Base-by-base conservation (phyloP, 2,888 invertebrate species). In the Pachydiplax longipennis region DNA sequence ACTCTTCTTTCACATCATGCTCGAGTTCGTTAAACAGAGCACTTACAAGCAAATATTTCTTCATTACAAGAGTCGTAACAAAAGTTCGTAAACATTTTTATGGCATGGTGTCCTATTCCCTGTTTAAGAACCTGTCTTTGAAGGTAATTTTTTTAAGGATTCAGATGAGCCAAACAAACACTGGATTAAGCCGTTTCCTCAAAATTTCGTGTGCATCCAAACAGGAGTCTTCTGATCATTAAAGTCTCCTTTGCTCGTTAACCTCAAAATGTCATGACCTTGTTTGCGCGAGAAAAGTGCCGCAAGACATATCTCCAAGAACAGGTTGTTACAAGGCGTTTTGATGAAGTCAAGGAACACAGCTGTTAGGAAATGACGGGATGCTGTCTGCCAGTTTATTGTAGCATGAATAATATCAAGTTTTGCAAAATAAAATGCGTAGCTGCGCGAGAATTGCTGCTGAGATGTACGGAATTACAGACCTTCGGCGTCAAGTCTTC, bases 311-410 rank as follows among this genome's bases (percentile, higher is more conserved):
- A 22, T 58, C 35, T 35, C 25, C 31, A n/a, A 37, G 87, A 61
- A 87, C 87, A 65, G 61, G 53, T 83, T 83, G 87, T 87, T 87
- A 87, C 22, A 65, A 87, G 40, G 87, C 65, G 61, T 87, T 87
- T 87, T 61, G 87, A 87, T 87, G 87, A 87, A 87, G 61, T 87
- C 87, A 53, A 58, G 87, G 58, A 87, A 58, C 87, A n/a, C 87
- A 87, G 61, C 87, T 87, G 87, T 65, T 31, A 87, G 61, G 40
- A 87, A 61, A 87, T 87, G 87, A 87, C 83, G 83, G 82, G 35
- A 58, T 35, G 61, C n/a, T 37, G 58, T 87, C 61, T 58, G 87
- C 25, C 87, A 61, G 87, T 87, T 87, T 65, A 65, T 87, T 65
- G 61, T 35, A 87, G 87, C 87, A 37, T 61, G 87, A 37, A 22